Evolutionary conservation across 2,888 invertebrate genomes (phyloP).

Genomic region (Amblyjoppa proteus): DNA sequence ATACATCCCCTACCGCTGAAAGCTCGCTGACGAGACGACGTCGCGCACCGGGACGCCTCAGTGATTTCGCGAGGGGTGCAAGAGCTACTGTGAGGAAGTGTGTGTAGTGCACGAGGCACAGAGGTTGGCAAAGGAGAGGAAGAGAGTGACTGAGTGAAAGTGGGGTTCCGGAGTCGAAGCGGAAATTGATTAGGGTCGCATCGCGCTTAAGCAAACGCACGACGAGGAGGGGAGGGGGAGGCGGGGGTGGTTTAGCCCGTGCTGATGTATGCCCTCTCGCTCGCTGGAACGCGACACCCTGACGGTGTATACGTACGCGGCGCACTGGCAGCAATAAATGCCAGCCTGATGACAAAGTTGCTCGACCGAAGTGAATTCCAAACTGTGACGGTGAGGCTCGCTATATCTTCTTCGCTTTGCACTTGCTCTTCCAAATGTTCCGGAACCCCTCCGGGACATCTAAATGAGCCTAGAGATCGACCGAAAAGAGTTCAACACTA

Average conservation of each 20-base stretch:
- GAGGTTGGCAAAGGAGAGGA: neutral
- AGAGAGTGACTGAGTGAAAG: conserved; percentile 11
- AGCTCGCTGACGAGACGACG: conserved; percentile 34
- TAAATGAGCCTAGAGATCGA: neutral
- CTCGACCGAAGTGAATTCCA: conserved; percentile 67
- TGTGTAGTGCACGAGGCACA: neutral
- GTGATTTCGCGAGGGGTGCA: conserved; percentile 35
- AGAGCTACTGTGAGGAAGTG: conserved; percentile 15
- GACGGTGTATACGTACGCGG: conserved; percentile 16
- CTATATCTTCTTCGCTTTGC: neutral
- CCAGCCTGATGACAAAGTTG: conserved; percentile 70
- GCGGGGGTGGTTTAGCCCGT: conserved; percentile 48
- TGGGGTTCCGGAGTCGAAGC: conserved; percentile 41
- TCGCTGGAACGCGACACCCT: conserved; percentile 15
- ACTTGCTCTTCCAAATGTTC: conserved; percentile 56
- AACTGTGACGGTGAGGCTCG: conserved; percentile 24
- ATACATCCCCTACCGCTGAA: neutral
- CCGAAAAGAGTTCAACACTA: neutral
- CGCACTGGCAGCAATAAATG: conserved; percentile 70
- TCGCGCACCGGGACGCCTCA: conserved; percentile 18
- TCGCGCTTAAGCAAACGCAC: conserved; percentile 68
- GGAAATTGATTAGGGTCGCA: conserved; percentile 68
- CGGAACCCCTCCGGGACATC: neutral
- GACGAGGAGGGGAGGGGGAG: conserved; percentile 39
- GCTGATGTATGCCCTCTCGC: conserved; percentile 10